Conservation (phyloP, 2,888 invertebrate genomes). For the Pseudolycoriella hygida region DNA sequence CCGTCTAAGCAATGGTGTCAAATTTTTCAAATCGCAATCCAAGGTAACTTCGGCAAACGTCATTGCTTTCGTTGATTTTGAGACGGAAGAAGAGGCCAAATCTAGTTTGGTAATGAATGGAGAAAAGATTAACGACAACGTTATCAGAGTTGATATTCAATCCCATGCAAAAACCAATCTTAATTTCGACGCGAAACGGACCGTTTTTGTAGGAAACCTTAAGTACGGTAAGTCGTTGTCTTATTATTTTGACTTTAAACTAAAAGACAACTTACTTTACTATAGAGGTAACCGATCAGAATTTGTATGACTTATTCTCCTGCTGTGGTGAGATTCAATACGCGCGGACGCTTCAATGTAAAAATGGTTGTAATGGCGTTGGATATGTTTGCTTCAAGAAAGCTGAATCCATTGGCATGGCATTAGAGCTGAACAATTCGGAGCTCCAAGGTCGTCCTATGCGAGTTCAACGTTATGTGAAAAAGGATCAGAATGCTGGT, state of each 20-base stretch:
- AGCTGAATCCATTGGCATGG: slow-evolving; percentile 22
- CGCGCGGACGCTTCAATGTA: slow-evolving; percentile 21
- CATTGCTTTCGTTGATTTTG: slow-evolving; percentile 23
- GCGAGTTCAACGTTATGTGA: slow-evolving; percentile 21
- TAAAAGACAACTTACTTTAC: neutral
- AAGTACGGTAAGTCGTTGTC: slow-evolving; percentile 21
- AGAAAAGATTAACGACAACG: slow-evolving; percentile 19
- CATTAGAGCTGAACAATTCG: slow-evolving; percentile 24
- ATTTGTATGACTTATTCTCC: slow-evolving; percentile 23
- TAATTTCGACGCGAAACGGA: slow-evolving; percentile 17
- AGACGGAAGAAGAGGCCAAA: slow-evolving; percentile 15
- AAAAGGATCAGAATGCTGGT: neutral
- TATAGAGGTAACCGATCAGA: slow-evolving; percentile 22
- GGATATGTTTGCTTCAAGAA: slow-evolving; percentile 25
- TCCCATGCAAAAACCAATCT: slow-evolving; percentile 8
- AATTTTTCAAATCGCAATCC: slow-evolving; percentile 8
- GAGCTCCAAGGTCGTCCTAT: slow-evolving; percentile 25
- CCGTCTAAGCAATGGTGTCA: slow-evolving; percentile 22
- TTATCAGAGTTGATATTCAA: slow-evolving; percentile 20
- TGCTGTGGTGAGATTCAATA: slow-evolving; percentile 27
- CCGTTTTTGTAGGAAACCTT: slow-evolving; percentile 25
- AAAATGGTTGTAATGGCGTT: slow-evolving; percentile 23
- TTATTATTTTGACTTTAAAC: neutral
- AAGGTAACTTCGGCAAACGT: slow-evolving; percentile 17
- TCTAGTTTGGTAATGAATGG: slow-evolving; percentile 22